Evolutionary conservation across 2,113 vertebrate species (phyloP), one percentile per base, ranked within the genome.

Genomic region (Oryzias woworae): DNA sequence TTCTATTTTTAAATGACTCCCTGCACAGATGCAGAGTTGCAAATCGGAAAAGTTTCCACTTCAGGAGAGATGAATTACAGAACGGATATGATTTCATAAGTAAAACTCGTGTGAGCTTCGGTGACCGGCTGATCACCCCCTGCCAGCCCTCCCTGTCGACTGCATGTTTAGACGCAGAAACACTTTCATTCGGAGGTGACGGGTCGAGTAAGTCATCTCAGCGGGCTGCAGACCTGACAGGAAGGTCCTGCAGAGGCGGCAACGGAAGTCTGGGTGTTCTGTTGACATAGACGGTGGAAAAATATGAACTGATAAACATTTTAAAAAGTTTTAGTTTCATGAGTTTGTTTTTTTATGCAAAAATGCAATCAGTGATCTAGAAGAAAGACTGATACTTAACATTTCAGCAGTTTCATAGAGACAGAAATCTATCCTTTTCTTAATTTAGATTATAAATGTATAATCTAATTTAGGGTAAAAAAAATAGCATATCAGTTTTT

Each of bases 151-250:
- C 44, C 0, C 50, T 44, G 49, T 72, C 60, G 63, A 31, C 66
- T 69, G 23, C 36, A 15, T 68, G 60, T 45, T 16, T 53, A 70
- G 16, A 47, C 62, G n/a, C 6, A 45, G 42, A 51, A 50, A 59
- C 44, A 53, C 48, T 54, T 42, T n/a, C 6, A 56, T 36, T 36
- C 14, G 6, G n/a, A n/a, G 23, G 16, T 71, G 62, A 81, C 69
- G 71, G 59, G 69, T 54, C 63, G 72, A 28, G 54, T 65, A 56
- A 71, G 72, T 69, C 80, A 67, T 66, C 75, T 79, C 78, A 75
- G 75, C 75, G 47, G 70, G 73, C 62, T 72, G 48, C 20, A 41
- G 42, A 51, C 66, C 58, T 60, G 48, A 50, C 61, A 67, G 70
- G 66, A 54, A 74, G 62, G 66, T 20, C 51, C 68, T 43, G 63